These are phyloP conservation scores for Caenorhabditis panamensis DNA, from an alignment of 2,888 invertebrate species.

Conservation along the genomic window DNA sequence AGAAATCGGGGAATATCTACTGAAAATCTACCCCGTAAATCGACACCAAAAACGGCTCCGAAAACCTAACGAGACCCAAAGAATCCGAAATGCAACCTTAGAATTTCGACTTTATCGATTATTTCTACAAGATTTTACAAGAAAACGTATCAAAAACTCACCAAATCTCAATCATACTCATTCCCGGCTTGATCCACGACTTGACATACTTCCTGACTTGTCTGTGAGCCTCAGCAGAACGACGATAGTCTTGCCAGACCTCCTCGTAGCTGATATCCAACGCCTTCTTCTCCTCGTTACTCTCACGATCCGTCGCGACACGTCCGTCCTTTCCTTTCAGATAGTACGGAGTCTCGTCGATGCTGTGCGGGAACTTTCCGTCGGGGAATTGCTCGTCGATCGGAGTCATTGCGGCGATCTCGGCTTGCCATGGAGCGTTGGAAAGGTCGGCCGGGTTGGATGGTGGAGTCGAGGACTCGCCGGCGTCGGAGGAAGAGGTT, in stretches of 20 bases:
- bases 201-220: slow-evolving; percentile 94
- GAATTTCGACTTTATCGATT: no score
- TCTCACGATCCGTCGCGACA: slow-evolving; percentile 80
- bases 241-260: slow-evolving; percentile 83
- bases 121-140: no score
- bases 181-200: slow-evolving; percentile 95
- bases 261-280: slow-evolving; percentile 93
- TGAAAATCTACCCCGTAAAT: no score
- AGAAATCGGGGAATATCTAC: no score
- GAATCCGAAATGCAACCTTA: no score
- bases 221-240: slow-evolving; percentile 97
- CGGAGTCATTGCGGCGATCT: slow-evolving; percentile 76
- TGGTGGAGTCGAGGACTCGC: slow-evolving; percentile 9
- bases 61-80: no score
- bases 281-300: slow-evolving; percentile 87
- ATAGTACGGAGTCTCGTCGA: slow-evolving; percentile 59
- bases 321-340: slow-evolving; percentile 75
- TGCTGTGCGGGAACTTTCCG: slow-evolving; percentile 90
- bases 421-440: slow-evolving; percentile 62
- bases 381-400: slow-evolving; percentile 90
- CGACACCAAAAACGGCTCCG: no score
- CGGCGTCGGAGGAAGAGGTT: not conserved
- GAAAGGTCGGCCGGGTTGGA: slow-evolving; percentile 31
- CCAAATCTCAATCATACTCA: slow-evolving; percentile 99
- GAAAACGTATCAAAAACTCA: no score